Conservation (phyloP, 2,113 vertebrate species). For the Nansenia antarctica region DNA sequence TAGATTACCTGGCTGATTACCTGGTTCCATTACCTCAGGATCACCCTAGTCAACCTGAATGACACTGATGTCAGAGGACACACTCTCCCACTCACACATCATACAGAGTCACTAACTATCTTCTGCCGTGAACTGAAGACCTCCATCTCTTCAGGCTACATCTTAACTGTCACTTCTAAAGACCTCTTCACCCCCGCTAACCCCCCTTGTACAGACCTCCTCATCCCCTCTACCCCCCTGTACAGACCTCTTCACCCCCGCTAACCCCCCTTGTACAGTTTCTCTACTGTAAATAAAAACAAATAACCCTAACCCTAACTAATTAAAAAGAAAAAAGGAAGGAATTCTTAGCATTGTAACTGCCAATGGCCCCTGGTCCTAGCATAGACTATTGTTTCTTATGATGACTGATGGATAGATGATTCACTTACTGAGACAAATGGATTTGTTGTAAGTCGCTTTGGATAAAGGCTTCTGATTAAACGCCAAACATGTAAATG, state of each 20-base stretch:
- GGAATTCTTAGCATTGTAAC: too few relatives aligned
- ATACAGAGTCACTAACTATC: not conserved
- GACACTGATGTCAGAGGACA: not conserved
- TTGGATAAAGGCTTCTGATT: not conserved
- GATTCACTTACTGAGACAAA: too few relatives aligned
- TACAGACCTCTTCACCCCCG: too few relatives aligned
- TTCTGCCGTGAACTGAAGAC: not conserved
- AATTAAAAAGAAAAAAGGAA: too few relatives aligned
- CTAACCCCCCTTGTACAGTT: too few relatives aligned
- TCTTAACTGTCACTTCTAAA: not conserved
- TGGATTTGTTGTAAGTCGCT: not conserved
- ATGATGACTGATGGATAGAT: too few relatives aligned
- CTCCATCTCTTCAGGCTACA: not conserved
- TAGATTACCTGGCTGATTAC: slow-evolving; percentile 35
- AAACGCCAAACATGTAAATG: not conserved
- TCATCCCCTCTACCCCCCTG: too few relatives aligned
- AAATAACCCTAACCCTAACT: too few relatives aligned
- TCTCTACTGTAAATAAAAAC: too few relatives aligned
- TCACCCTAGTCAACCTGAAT: slow-evolving; percentile 39
- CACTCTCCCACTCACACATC: not conserved
- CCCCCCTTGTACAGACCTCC: too few relatives aligned
- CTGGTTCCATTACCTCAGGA: slow-evolving; percentile 30
- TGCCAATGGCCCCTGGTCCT: too few relatives aligned
- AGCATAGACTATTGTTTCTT: too few relatives aligned
- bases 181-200: not conserved